Base-by-base conservation (phyloP, 2,888 invertebrate genomes). In the Frankliniella intonsa region DNA sequence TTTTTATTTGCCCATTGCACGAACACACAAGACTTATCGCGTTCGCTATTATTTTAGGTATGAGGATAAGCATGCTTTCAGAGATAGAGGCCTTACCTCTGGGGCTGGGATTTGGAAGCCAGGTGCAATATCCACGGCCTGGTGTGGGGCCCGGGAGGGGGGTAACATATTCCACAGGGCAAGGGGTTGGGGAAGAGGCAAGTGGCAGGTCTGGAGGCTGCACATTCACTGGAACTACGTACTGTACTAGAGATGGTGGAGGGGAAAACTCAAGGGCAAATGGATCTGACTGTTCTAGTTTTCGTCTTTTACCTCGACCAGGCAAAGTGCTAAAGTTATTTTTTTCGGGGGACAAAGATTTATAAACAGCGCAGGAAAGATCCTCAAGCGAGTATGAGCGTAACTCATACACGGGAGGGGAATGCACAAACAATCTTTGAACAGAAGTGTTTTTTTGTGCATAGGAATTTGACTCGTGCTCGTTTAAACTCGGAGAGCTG, bases 101-200 rank as follows among this genome's bases (percentile, higher is more conserved):
- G 69, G 69, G 69, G 69, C 69, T 76, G 69, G 69, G 69, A 76
- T 76, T 76, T 76, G 25, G 69, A 76, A 76, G 69, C 69, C 69
- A 76, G 69, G 69, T 76, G 69, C 69, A 76, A 76, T 76, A 76
- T 76, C 69, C 69, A 25, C 69, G 69, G 25, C 69, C 69, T 25
- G 69, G 25, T 25, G 69, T 76, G 69, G 69, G 69, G 69, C 69
- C 69, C 69, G 69, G 69, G 25, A 76, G 9, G 25, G 12, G 69
- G 69, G 69, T 76, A 22, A 76, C 69, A 25, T 76, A 76, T 76
- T 76, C 69, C 69, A 76, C 69, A 25, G 69, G 62, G 17, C 62
- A 62, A 10, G 62, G 69, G 25, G 25, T 76, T 25, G 69, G 69
- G 69, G 69, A 76, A 9, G 69, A 10, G 69, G 69, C 9, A 11